Evolutionary conservation across 2,888 invertebrate genomes (phyloP), one percentile per base, ranked within the genome.

Genomic region (Lycophotia porphyrea): DNA sequence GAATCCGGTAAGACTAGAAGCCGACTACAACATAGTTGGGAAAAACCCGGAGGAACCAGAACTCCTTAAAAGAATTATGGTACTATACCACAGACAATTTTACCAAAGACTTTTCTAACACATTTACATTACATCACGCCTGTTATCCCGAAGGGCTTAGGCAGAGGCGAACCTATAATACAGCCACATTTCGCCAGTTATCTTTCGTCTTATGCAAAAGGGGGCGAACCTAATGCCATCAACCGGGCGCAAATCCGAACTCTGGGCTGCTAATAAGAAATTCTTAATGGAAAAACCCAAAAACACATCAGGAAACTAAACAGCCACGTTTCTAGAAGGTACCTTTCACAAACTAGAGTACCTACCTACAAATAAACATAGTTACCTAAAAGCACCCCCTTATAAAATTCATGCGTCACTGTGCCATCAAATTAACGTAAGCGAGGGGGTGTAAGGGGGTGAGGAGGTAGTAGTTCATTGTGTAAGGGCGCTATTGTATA

Each of bases 391-490:
- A 65, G 13, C 74, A 27, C 74, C 78, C 71, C 69, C 61, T 47
- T 71, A 58, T 63, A 76, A 80, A 74, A 52, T 60, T 58, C 60
- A 66, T 84, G 84, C 82, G 86, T 84, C 86, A 86, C 58, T 65
- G n/a, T 21, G 49, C 78, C 78, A 81, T 84, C 84, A 84, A 82
- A 79, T 86, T 86, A 86, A 75, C 42, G 69, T 61, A 55, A 47
- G 13, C 44, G 44, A 34, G 61, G 44, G 34, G 21, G 13, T 13
- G 24, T 5, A n/a, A 24, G 1, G 13, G 34, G 15, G 61, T 5
- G 70, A 39, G 64, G 39, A 49, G 47, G 8, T 44, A 39, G 63
- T 47, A 36, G 83, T 47, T 71, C 71, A 66, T 76, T 78, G 81
- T 84, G 65, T 58, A 44, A 55, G 36, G 68, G 64, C 8, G 36